Percentiles rank a stretch among this genome's conserved stretches.
Evolutionary conservation across 2,797 vertebrate species (phyloP).

Genomic region (Melanotaenia pygmaea): DNA sequence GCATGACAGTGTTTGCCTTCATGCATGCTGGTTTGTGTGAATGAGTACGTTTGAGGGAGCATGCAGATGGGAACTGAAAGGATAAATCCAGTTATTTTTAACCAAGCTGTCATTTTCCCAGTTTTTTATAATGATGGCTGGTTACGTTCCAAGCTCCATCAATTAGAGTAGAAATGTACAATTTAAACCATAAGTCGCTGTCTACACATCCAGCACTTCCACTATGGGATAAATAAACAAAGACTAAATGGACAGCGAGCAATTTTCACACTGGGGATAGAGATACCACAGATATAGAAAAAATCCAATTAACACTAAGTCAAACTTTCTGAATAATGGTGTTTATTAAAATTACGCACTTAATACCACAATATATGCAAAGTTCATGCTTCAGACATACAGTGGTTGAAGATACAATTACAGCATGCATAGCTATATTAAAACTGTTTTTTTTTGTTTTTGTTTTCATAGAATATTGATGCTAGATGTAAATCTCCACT

Average conservation of each 20-base stretch:
- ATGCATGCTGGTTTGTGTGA: constrained; percentile 32
- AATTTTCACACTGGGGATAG: constrained; percentile 4
- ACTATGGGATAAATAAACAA: not conserved
- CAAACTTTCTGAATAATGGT: constrained; percentile 2
- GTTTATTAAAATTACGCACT: constrained; percentile 11
- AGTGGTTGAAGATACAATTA: not conserved
- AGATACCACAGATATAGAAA: not conserved
- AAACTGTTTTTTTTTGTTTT: not conserved
- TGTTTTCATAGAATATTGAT: not conserved
- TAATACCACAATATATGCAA: not conserved
- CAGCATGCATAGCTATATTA: not conserved
- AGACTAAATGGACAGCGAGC: constrained; percentile 1
- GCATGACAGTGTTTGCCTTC: constrained; percentile 45
- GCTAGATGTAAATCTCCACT: not conserved
- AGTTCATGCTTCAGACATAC: not conserved
- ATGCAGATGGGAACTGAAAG: constrained; percentile 59
- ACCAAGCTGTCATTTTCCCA: constrained; percentile 56
- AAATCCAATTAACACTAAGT: constrained; percentile 25
- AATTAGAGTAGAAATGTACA: constrained; percentile 36
- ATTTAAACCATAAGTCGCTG: constrained; percentile 27
- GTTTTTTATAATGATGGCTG: constrained; percentile 44
- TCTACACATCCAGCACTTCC: constrained; percentile 18
- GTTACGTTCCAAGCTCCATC: constrained; percentile 47
- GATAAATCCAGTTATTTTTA: constrained; percentile 69
- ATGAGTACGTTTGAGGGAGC: constrained; percentile 29